Conservation (phyloP, 2,888 invertebrate genomes). For the Arrhopalites spinosus region DNA sequence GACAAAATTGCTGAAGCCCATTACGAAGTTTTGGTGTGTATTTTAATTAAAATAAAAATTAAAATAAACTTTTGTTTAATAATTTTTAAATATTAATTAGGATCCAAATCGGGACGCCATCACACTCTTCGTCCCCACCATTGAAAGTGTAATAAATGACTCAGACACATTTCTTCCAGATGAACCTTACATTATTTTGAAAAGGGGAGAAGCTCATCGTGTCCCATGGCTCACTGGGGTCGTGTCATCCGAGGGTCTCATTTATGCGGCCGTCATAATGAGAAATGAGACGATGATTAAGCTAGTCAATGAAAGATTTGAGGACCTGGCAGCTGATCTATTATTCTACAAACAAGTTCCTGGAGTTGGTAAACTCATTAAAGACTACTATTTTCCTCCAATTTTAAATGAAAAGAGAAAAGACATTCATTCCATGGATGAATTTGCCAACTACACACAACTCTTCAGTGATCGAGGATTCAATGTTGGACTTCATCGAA, state of each 20-base stretch:
- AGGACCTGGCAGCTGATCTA: background rate
- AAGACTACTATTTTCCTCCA: constrained; percentile 4
- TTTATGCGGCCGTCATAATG: constrained; percentile 17
- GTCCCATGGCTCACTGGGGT: constrained; percentile 31
- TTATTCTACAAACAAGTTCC: background rate
- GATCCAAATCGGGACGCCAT: constrained; percentile 21
- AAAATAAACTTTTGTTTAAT: background rate
- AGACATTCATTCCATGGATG: background rate
- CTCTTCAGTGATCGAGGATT: constrained; percentile 27
- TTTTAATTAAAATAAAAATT: background rate
- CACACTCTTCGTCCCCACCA: constrained; percentile 23
- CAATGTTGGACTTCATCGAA: constrained; percentile 16
- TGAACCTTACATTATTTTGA: constrained; percentile 8
- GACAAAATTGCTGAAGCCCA: background rate
- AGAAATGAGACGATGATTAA: constrained; percentile 8
- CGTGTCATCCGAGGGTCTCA: constrained; percentile 17
- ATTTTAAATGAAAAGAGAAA: constrained; percentile 10
- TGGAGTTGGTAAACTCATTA: background rate
- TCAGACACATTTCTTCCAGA: constrained; percentile 9
- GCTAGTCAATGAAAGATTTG: constrained; percentile 2
- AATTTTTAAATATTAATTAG: background rate
- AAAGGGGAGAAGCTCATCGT: background rate
- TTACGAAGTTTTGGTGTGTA: constrained; percentile 3
- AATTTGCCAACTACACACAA: constrained; percentile 11
- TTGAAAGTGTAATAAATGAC: background rate